Conservation (phyloP, 2,888 invertebrate species). For the Cephus nigrinus region DNA sequence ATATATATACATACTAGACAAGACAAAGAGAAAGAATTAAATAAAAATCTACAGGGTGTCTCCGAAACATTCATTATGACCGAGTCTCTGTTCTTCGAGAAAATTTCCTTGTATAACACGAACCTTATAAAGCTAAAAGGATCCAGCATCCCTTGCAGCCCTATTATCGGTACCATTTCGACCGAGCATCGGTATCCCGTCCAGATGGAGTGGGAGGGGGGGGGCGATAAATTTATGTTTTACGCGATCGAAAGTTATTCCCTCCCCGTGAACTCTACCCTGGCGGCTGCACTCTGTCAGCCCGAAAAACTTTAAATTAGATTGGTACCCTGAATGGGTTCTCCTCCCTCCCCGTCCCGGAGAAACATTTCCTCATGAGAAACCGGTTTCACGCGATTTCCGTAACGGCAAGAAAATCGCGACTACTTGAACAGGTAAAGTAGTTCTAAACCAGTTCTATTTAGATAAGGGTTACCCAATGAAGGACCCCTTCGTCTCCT, state of each 20-base stretch:
- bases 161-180: neutral
- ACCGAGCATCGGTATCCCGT: neutral
- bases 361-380: conserved; percentile 9
- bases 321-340: conserved; percentile 20
- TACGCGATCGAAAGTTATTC: conserved; percentile 21
- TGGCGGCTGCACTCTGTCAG: conserved; percentile 14
- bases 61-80: neutral
- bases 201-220: neutral
- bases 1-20: no score
- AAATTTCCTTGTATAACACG: neutral
- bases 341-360: neutral
- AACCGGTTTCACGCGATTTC: neutral
- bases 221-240: conserved; percentile 25
- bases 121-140: neutral
- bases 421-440: neutral
- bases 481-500: neutral
- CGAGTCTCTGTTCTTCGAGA: neutral
- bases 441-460: neutral
- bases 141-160: neutral
- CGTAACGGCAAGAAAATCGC: neutral
- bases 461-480: neutral
- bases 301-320: conserved; percentile 30
- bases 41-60: no score
- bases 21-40: no score
- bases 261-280: conserved; percentile 5